A percentile compares a stretch with the other conserved stretches of the same genome.
Conservation (phyloP, 2,888 invertebrate genomes). For the Galeopsomyia nigrocyanea region DNA sequence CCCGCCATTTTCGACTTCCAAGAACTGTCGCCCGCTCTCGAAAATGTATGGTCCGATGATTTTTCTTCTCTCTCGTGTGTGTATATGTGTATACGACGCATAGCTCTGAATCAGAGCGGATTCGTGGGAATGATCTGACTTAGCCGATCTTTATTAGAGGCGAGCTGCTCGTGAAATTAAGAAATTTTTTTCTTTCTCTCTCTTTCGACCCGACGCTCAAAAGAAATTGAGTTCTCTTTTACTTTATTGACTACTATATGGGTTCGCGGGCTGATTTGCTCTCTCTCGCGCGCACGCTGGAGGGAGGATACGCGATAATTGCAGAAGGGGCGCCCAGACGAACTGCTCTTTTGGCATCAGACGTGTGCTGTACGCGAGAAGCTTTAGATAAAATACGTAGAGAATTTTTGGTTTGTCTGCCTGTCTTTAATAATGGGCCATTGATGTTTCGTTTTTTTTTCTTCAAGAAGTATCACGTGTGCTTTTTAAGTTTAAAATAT, state of each 20-base stretch:
- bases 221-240: conserved; percentile 43
- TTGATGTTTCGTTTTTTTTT: too few species aligned
- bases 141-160: conserved; percentile 20
- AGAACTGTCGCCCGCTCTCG: conserved; percentile 29
- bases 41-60: too few species aligned
- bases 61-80: not conserved
- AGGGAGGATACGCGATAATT: conserved; percentile 32
- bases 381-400: too few species aligned
- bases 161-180: conserved; percentile 39
- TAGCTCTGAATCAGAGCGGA: not conserved
- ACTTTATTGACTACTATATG: conserved; percentile 37
- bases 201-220: not conserved
- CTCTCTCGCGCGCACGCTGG: not conserved
- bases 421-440: too few species aligned
- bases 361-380: too few species aligned
- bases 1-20: conserved; percentile 50
- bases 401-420: too few species aligned
- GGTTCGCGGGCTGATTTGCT: not conserved
- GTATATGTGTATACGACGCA: not conserved
- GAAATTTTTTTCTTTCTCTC: conserved; percentile 38
- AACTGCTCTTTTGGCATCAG: conserved; percentile 6
- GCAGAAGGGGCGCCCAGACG: conserved; percentile 17
- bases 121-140: conserved; percentile 38
- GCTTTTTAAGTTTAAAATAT: too few species aligned
- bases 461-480: too few species aligned